Percentiles rank a stretch among this genome's conserved stretches.
phyloP scores from a whole-genome alignment of 2,113 vertebrate species.

The Aegithalos caudatus region DNA sequence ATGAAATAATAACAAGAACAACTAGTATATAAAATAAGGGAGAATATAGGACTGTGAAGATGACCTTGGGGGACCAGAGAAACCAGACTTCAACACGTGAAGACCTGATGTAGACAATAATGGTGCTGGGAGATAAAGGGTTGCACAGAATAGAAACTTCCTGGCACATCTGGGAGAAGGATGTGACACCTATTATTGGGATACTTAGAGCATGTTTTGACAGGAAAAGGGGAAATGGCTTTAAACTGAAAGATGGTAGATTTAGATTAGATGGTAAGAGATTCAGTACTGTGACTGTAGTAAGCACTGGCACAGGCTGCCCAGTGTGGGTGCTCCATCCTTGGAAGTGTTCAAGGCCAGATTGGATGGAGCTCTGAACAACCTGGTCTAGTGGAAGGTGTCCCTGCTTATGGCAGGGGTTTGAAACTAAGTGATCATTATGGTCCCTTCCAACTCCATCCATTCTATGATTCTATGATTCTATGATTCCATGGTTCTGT shows the following conservation, averaged over 20 bases:
- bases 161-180: neutral
- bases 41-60: neutral
- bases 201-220: neutral
- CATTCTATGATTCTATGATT: neutral
- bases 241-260: fast-evolving
- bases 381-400: neutral
- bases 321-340: neutral
- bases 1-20: neutral
- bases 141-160: neutral
- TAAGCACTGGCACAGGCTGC: neutral
- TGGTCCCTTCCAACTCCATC: neutral
- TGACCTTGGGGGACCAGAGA: neutral
- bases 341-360: neutral
- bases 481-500: neutral
- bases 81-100: neutral
- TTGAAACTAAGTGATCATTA: neutral
- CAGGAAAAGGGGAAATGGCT: neutral
- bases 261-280: neutral
- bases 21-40: neutral
- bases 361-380: neutral
- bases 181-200: fast-evolving
- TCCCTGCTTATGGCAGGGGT: too few species aligned
- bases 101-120: neutral
- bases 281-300: neutral
- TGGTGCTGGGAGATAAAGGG: neutral